Percentiles rank a stretch among this genome's conserved stretches.
Evolutionary conservation across 2,113 vertebrate species (phyloP).

Genomic region (Bungarus multicinctus): DNA sequence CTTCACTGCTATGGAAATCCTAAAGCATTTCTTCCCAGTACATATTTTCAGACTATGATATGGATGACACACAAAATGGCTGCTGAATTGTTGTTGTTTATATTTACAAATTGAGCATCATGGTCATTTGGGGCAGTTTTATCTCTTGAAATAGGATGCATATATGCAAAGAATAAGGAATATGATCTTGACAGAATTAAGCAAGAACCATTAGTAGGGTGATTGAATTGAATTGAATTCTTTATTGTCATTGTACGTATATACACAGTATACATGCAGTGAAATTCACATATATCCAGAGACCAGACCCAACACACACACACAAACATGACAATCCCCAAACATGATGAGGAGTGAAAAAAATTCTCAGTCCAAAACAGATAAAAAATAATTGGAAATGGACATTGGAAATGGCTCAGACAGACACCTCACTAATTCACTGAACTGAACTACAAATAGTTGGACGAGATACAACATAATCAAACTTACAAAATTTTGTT

Average conservation of each 20-base stretch:
- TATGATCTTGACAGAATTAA: background rate
- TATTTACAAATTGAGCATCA: no score
- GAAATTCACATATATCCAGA: no score
- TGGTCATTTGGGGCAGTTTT: no score
- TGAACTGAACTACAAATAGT: background rate
- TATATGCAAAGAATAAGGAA: background rate
- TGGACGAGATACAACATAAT: background rate
- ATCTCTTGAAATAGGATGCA: background rate
- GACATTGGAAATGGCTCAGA: background rate
- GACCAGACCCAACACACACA: no score
- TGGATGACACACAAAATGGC: background rate
- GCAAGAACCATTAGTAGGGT: no score
- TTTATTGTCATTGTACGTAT: no score
- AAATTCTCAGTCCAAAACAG: background rate
- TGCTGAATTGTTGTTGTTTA: no score
- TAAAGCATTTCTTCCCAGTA: no score
- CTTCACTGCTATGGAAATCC: no score
- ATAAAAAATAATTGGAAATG: background rate
- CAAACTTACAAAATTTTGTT: background rate
- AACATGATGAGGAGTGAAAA: background rate
- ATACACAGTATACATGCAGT: no score
- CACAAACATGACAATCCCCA: no score
- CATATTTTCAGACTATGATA: background rate
- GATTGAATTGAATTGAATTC: no score
- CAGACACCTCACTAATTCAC: background rate